Evolutionary conservation across 2,888 invertebrate genomes (phyloP).

Genomic region (Acrobasis suavella): DNA sequence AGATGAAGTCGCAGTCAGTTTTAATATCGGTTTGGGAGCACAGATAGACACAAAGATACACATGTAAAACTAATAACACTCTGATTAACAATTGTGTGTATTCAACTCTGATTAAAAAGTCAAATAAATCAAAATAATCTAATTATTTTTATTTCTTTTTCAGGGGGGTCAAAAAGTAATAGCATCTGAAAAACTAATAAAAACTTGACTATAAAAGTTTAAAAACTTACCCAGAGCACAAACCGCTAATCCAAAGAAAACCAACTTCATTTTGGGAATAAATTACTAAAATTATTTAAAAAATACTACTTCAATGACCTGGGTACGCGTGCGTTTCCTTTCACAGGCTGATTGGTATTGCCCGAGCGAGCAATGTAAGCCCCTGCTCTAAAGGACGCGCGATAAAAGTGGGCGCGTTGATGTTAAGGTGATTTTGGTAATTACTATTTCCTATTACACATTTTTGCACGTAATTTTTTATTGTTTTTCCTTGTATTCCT

Average conservation of each 20-base stretch:
- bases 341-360: slow-evolving; percentile 72
- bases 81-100: too few species aligned
- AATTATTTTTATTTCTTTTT: too few species aligned
- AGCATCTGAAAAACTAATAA: not conserved
- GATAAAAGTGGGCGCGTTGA: slow-evolving; percentile 41
- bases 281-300: slow-evolving; percentile 40
- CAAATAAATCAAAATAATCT: too few species aligned
- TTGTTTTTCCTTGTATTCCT: not conserved
- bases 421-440: slow-evolving; percentile 4
- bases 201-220: not conserved
- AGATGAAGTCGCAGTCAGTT: too few species aligned
- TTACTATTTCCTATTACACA: slow-evolving; percentile 8
- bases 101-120: too few species aligned
- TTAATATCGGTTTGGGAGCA: too few species aligned
- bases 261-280: slow-evolving; percentile 61
- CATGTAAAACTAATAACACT: too few species aligned
- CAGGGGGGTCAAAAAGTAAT: not conserved
- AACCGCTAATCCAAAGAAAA: slow-evolving; percentile 54
- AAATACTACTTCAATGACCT: slow-evolving; percentile 39
- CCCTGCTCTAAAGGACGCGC: slow-evolving; percentile 46
- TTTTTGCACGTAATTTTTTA: not conserved
- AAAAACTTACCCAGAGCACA: slow-evolving; percentile 65
- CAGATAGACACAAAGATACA: too few species aligned
- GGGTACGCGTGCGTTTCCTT: slow-evolving; percentile 67
- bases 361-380: slow-evolving; percentile 50